Base-by-base conservation (phyloP, 2,113 vertebrate species). In the Telmatochromis bifrenatus region DNA sequence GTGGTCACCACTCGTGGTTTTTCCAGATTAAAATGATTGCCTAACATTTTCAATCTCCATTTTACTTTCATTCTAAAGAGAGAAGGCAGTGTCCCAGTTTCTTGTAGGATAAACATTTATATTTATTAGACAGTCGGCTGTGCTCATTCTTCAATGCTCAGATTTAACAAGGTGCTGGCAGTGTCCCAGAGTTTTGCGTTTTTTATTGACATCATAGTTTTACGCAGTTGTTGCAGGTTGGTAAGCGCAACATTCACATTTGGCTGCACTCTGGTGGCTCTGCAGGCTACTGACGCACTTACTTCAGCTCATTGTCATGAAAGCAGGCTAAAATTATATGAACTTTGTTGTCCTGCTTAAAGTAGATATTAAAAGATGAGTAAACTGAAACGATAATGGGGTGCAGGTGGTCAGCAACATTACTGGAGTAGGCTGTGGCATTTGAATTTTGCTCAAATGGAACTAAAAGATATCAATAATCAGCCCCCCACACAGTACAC, bases 1-100 rank as follows among this genome's bases (percentile, higher is more conserved):
- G 73, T 87, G 45, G 39, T 88, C 51, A 77, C 28, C 56, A 37
- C 84, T 87, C 31, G 73, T 79, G 86, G 54, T 81, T 68, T 88
- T 87, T 62, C 70, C 80, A 79, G 9, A 93, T 94, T 90, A 93
- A 94, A 92, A 75, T 87, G 8, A 82, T 84, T 3, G 6, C 73
- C 2, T 3, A 70, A 84, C 33, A 19, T 26, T 55, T 51, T 65
- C 12, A 37, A 19, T 13, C 65, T 45, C 19, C 2, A 8, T 15
- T 82, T 81, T 83, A 7, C 6, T 75, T 83, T 80, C 82, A 5
- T 87, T 81, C 3, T 53, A 4, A 23, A 60, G 23, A 65, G 7
- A 39, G 39, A 47, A 0, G 17, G 58, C 33, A 37, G 10, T 2
- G 33, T 47, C 2, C 7, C 11, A 47, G 21, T 9, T 49, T 26